A percentile compares a stretch with the other conserved stretches of the same genome.
phyloP scores from a whole-genome alignment of 2,113 vertebrate species.

The Alligator mississippiensis region DNA sequence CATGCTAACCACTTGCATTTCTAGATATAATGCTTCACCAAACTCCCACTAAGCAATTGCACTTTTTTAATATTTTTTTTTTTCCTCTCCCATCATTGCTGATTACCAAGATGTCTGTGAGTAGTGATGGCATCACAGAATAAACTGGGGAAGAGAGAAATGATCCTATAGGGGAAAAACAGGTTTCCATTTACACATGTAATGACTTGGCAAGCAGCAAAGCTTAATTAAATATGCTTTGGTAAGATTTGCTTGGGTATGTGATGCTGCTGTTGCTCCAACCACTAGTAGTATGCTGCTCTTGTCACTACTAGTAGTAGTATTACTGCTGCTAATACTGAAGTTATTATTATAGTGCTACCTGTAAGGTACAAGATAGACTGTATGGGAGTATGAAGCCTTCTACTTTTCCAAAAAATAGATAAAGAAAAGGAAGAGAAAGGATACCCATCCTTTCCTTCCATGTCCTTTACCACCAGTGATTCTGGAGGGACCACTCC shows the following conservation, averaged over 20 bases:
- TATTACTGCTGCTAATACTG: too few species aligned
- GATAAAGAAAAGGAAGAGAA: neutral
- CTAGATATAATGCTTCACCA: conserved; percentile 25
- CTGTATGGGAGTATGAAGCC: neutral
- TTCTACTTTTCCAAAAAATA: neutral
- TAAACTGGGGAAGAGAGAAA: neutral
- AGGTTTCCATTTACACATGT: neutral
- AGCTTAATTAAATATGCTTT: fast-evolving
- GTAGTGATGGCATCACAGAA: conserved; percentile 11
- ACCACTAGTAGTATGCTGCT: too few species aligned
- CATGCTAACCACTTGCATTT: conserved; percentile 34
- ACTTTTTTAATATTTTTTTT: neutral
- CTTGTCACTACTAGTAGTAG: too few species aligned
- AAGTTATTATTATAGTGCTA: neutral
- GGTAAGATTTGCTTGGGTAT: neutral
- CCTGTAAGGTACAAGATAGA: neutral
- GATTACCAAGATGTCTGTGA: conserved; percentile 28
- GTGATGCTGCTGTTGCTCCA: neutral
- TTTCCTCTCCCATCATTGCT: neutral
- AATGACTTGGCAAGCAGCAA: conserved; percentile 13
- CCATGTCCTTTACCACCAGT: neutral
- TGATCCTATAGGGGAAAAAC: neutral
- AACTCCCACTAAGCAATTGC: neutral
- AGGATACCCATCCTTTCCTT: neutral
- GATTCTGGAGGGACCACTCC: neutral